Percentiles rank a stretch among this genome's conserved stretches.
phyloP scores from a whole-genome alignment of 2,113 vertebrate genomes.

The Lepidothrix coronata region DNA sequence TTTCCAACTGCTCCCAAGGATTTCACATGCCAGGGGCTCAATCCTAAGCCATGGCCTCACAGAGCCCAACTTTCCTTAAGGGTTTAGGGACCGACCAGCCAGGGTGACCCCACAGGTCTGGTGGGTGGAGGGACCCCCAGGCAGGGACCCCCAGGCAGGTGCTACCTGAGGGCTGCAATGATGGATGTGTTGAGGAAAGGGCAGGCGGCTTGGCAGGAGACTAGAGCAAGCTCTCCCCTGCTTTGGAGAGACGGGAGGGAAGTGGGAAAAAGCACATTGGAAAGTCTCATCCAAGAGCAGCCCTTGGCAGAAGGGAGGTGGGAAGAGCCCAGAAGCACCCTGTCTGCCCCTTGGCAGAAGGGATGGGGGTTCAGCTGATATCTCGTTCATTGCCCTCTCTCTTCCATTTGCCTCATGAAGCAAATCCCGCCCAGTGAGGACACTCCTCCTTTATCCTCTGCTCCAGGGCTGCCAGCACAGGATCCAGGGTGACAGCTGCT shows the following conservation, averaged over 20 bases:
- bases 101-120: rapidly evolving
- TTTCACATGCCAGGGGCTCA: neutral
- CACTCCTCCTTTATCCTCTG: neutral
- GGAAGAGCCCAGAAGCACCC: neutral
- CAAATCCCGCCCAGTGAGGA: neutral
- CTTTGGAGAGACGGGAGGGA: neutral
- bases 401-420: neutral
- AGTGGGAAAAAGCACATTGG: neutral
- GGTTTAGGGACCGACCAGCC: rapidly evolving
- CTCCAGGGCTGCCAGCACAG: neutral
- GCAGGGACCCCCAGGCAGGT: neutral
- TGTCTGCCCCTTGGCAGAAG: neutral
- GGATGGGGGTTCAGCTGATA: too few relatives aligned
- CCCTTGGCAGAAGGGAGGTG: neutral
- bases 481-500: neutral
- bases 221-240: neutral
- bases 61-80: rapidly evolving
- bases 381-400: neutral
- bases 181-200: neutral
- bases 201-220: neutral
- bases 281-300: neutral
- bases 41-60: rapidly evolving
- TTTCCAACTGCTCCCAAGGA: neutral
- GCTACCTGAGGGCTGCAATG: rapidly evolving
- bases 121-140: neutral